A percentile compares a stretch with the other conserved stretches of the same genome.
Evolutionary conservation across 2,113 vertebrate species (phyloP).

Genomic region (Garra rufa): DNA sequence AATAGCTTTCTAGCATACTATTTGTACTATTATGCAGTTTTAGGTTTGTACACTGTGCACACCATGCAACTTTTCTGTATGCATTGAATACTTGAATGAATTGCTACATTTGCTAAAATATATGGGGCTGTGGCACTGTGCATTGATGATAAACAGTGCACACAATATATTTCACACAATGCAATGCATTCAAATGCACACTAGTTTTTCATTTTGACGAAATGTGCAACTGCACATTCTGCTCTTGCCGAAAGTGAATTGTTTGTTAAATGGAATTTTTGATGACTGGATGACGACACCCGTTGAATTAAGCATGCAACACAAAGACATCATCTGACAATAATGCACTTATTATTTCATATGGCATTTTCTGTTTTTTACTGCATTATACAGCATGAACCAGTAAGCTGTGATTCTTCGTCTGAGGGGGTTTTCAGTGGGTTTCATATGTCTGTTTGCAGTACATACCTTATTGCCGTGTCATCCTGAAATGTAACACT

Average conservation of each 20-base stretch:
- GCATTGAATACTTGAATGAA: neutral
- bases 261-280: neutral
- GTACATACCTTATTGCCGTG: neutral
- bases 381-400: neutral
- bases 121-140: neutral
- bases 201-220: neutral
- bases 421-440: neutral
- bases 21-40: neutral
- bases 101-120: neutral
- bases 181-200: neutral
- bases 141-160: neutral
- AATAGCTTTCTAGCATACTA: neutral
- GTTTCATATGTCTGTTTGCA: neutral
- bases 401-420: neutral
- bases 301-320: constrained; percentile 11
- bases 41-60: neutral
- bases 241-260: neutral
- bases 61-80: neutral
- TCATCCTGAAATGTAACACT: constrained; percentile 39
- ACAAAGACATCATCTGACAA: neutral
- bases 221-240: neutral
- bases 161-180: neutral
- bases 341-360: neutral
- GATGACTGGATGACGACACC: neutral
- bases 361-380: neutral